These are phyloP conservation scores for Agonopterix arenella DNA, from an alignment of 2,888 invertebrate species.

Conservation along the genomic window DNA sequence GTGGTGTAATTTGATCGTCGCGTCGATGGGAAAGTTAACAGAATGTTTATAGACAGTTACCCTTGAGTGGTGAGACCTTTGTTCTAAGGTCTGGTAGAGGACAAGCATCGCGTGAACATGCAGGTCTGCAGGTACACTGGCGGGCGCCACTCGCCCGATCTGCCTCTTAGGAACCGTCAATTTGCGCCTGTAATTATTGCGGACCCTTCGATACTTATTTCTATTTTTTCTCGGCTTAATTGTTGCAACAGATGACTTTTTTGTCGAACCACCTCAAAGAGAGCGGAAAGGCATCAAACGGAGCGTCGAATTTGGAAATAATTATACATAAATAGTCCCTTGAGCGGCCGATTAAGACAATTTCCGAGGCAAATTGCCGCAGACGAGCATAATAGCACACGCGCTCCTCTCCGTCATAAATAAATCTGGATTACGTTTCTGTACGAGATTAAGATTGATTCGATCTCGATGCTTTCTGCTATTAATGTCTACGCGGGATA, in stretches of 20 bases:
- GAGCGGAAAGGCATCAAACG: constrained; percentile 77
- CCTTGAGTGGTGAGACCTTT: neutral
- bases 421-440: constrained; percentile 76
- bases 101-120: constrained; percentile 41
- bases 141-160: constrained; percentile 64
- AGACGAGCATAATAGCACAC: constrained; percentile 77
- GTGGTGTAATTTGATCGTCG: neutral
- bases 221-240: constrained; percentile 73
- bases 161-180: constrained; percentile 71
- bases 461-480: constrained; percentile 71
- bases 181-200: constrained; percentile 76
- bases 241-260: constrained; percentile 77
- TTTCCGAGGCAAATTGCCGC: constrained; percentile 76
- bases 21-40: neutral
- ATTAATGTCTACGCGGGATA: constrained; percentile 65
- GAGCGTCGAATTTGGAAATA: constrained; percentile 77
- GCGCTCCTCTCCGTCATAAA: constrained; percentile 69
- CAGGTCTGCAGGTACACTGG: constrained; percentile 50
- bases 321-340: constrained; percentile 78
- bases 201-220: constrained; percentile 77
- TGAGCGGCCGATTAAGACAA: constrained; percentile 78
- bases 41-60: neutral
- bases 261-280: constrained; percentile 75
- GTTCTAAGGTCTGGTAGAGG: neutral
- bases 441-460: constrained; percentile 77